Base-by-base conservation (phyloP, 1,140 invertebrate genomes). In the Zaprionus ghesquierei region DNA sequence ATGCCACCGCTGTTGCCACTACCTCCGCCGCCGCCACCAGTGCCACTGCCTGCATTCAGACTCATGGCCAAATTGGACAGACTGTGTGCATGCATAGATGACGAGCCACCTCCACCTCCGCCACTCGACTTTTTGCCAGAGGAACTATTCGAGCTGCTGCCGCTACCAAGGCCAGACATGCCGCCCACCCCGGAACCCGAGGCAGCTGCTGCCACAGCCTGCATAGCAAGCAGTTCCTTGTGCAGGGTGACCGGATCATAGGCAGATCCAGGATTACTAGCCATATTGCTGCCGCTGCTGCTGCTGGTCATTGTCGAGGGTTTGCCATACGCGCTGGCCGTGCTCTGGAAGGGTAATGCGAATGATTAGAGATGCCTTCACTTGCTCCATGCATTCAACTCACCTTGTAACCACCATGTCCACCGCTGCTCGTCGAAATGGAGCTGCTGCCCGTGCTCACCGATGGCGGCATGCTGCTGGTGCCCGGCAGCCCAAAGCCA, bases 211-310 rank as follows among this genome's bases (percentile, higher is more conserved):
- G 90, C 90, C n/a, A 92, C 91, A 15, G 89, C 89, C 78, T 92
- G 91, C 81, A 92, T 92, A 46, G 91, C 91, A 59, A 92, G 61
- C 54, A 92, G 63, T 64, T 92, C 91, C 69, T 92, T 92, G 69
- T 92, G 91, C 63, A 92, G 66, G 13, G 79, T 89, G 20, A 92
- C 90, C 13, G 91, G 90, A 80, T 91, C 91, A 58, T 92, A 92
- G 10, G 90, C 90, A 5, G 90, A 92, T 0, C 82, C 80, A 0
- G 90, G 79, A 64, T 84, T 87, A 10, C 85, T 82, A 0, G 72
- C 56, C 75, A 92, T 46, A 54, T 78, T 86, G 38, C 35, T 68
- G 27, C 33, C 55, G 13, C 69, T 54, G 20, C 69, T 65, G 58
- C 79, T 84, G 69, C 81, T 89, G 13, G 84, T 79, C 75, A 91